phyloP scores from a whole-genome alignment of 2,113 vertebrate species.

The Otolemur garnettii region DNA sequence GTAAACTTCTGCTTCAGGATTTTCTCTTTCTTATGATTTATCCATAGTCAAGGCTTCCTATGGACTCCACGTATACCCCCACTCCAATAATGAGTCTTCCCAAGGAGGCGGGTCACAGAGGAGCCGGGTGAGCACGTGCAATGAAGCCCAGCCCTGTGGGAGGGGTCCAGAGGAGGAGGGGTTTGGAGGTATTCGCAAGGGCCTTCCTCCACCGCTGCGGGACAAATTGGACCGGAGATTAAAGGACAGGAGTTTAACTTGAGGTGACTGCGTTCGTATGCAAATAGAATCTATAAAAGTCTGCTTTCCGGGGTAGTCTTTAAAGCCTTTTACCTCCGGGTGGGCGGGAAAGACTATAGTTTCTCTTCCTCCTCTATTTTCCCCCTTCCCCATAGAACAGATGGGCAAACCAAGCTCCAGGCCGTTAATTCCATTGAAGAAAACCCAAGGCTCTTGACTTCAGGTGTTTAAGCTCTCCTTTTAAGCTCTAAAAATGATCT shows the following conservation, averaged over 20 bases:
- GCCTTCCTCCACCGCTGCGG: neutral
- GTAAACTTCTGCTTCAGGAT: fast-evolving
- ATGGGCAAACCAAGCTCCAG: conserved; percentile 58
- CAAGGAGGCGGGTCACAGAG: conserved; percentile 53
- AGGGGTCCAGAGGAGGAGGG: conserved; percentile 37
- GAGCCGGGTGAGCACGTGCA: conserved; percentile 76
- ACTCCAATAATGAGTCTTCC: neutral
- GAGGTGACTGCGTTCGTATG: conserved; percentile 80
- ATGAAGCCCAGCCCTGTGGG: conserved; percentile 72
- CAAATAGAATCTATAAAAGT: conserved; percentile 82
- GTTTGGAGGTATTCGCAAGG: neutral
- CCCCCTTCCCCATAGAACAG: conserved; percentile 53
- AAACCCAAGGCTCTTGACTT: neutral
- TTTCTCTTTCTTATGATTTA: neutral
- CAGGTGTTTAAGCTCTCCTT: neutral
- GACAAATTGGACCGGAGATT: conserved; percentile 82
- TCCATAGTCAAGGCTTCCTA: fast-evolving
- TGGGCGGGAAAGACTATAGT: conserved; percentile 75
- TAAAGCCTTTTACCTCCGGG: conserved; percentile 79
- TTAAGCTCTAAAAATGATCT: neutral
- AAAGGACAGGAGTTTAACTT: conserved; percentile 77
- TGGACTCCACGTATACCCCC: neutral
- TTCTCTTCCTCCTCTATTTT: conserved; percentile 75
- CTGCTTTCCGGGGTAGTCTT: conserved; percentile 75
- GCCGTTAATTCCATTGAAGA: conserved; percentile 41